phyloP scores from a whole-genome alignment of 2,888 invertebrate species.

The Spialia ferax region DNA sequence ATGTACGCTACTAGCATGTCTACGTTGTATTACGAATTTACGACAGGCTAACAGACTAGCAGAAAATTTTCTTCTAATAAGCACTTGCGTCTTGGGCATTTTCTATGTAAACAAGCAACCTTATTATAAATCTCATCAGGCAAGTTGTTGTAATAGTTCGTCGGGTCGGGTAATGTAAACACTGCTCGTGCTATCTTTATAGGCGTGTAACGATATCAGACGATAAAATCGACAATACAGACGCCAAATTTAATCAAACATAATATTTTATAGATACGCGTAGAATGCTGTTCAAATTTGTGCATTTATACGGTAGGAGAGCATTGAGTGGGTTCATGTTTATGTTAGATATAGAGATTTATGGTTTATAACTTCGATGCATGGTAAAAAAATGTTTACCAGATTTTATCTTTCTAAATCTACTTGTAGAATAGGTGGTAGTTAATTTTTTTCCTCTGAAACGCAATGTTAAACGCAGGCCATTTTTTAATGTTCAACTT shows the following conservation, averaged over 20 bases:
- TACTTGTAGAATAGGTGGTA: too few relatives aligned
- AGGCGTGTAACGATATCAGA: conserved; percentile 31
- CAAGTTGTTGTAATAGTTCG: conserved; percentile 52
- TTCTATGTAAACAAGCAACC: conserved; percentile 39
- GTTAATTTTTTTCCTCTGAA: too few relatives aligned
- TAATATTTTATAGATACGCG: not conserved
- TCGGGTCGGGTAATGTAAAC: conserved; percentile 54
- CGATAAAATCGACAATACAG: conserved; percentile 18
- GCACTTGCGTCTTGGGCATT: conserved; percentile 25
- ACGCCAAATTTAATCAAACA: conserved; percentile 2
- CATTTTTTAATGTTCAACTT: too few relatives aligned
- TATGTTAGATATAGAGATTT: not conserved
- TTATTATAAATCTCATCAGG: conserved; percentile 53
- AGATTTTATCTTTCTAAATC: too few relatives aligned
- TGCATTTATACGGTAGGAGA: not conserved
- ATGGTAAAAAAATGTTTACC: too few relatives aligned
- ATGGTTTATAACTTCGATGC: too few relatives aligned
- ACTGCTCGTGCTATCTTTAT: conserved; percentile 49
- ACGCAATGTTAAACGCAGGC: too few relatives aligned
- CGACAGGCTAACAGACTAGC: conserved; percentile 16
- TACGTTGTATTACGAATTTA: conserved; percentile 15
- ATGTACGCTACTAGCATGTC: not conserved
- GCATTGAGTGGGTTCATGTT: not conserved
- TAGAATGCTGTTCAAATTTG: not conserved
- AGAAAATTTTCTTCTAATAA: conserved; percentile 24